phyloP scores from a whole-genome alignment of 1,140 invertebrate genomes.

The Bilobella aurantiaca region DNA sequence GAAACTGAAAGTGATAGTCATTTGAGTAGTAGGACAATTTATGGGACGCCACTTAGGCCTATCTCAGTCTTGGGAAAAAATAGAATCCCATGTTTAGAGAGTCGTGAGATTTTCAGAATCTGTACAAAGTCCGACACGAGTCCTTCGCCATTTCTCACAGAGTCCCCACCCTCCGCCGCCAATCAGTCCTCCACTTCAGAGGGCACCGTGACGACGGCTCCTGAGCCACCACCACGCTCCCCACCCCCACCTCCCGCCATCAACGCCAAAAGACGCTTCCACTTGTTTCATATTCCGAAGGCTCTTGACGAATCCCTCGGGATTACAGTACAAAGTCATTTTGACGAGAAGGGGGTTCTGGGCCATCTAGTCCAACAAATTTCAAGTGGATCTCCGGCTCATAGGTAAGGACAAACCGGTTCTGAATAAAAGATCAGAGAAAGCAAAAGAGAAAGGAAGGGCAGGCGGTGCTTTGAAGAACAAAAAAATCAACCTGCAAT shows the following conservation, averaged over 20 bases:
- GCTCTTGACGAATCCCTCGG: conserved; percentile 21
- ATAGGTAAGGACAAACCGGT: conserved; percentile 20
- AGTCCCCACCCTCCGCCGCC: background rate
- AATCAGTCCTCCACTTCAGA: background rate
- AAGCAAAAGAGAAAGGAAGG: too few relatives aligned
- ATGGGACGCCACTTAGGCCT: background rate
- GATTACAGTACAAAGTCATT: conserved; percentile 4
- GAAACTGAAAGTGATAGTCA: background rate
- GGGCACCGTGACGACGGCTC: background rate
- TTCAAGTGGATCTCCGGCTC: conserved; percentile 15
- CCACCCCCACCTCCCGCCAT: conserved; percentile 18
- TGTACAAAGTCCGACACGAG: conserved; percentile 10
- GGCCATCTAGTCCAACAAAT: conserved; percentile 23
- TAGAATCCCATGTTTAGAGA: conserved; percentile 29
- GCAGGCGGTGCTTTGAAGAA: too few relatives aligned
- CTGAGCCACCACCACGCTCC: background rate
- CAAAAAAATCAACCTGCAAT: too few relatives aligned
- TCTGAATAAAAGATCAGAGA: background rate
- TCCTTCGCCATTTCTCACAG: conserved; percentile 4
- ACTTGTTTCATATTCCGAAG: conserved; percentile 27
- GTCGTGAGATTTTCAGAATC: conserved; percentile 31
- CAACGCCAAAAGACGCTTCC: conserved; percentile 24
- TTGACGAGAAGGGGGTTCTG: conserved; percentile 10
- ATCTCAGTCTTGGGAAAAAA: background rate
- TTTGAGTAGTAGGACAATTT: conserved; percentile 1